A percentile compares a stretch with the other conserved stretches of the same genome.
Evolutionary conservation across 2,797 vertebrate species (phyloP).

Genomic region (Girardinus metallicus): DNA sequence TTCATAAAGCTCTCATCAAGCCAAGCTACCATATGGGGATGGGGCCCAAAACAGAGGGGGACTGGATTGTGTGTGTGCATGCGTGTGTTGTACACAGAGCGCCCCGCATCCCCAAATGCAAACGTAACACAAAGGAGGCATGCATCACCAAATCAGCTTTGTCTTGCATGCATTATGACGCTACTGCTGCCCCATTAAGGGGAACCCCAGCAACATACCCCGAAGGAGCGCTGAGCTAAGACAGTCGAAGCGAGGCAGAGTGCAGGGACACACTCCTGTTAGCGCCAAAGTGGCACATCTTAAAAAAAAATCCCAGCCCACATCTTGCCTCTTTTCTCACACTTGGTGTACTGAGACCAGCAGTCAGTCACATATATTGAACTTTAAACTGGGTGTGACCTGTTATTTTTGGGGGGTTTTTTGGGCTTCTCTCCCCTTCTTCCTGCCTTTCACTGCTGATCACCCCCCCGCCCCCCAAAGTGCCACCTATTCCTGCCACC

Average conservation of each 20-base stretch:
- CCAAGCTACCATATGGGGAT: conserved; percentile 82
- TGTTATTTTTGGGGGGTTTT: conserved; percentile 78
- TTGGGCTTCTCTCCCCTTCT: conserved; percentile 49
- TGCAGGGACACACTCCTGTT: conserved; percentile 37
- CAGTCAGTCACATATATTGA: conserved; percentile 61
- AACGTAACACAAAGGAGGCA: conserved; percentile 75
- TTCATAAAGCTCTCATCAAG: conserved; percentile 83
- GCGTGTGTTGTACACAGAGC: conserved; percentile 36
- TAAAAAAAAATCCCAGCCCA: conserved; percentile 16
- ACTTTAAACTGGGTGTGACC: conserved; percentile 83
- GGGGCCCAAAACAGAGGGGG: conserved; percentile 78
- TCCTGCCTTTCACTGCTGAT: conserved; percentile 67
- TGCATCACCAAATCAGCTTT: conserved; percentile 78
- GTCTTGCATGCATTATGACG: conserved; percentile 77
- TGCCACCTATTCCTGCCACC: conserved; percentile 39
- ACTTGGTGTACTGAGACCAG: conserved; percentile 22
- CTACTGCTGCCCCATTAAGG: conserved; percentile 71
- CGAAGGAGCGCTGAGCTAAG: conserved; percentile 70
- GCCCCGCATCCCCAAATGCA: conserved; percentile 51
- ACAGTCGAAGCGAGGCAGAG: conserved; percentile 69
- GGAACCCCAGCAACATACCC: conserved; percentile 52
- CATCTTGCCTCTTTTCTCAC: conserved; percentile 4
- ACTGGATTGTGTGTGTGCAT: conserved; percentile 54
- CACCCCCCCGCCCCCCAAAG: conserved; percentile 20
- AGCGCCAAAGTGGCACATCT: conserved; percentile 31